Evolutionary conservation across 2,888 invertebrate genomes (phyloP).

Genomic region (Druceiella hillmani): DNA sequence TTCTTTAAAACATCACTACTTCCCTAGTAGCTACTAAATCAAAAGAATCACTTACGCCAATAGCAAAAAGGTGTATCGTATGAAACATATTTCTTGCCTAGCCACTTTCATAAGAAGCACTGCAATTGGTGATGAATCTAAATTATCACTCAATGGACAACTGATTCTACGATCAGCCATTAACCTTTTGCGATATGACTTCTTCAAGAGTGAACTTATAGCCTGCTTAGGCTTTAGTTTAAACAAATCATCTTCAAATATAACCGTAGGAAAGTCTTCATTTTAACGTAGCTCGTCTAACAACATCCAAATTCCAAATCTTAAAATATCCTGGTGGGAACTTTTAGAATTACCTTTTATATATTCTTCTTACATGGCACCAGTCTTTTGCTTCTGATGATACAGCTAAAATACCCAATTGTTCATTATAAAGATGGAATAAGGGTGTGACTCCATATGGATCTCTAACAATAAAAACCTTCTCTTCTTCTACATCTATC

Average conservation of each 20-base stretch:
- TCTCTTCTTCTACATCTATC: slow-evolving; percentile 61
- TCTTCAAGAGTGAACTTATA: slow-evolving; percentile 57
- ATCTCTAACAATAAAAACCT: slow-evolving; percentile 67
- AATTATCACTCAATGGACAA: slow-evolving; percentile 78
- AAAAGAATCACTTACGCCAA: slow-evolving; percentile 86
- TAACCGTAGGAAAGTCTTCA: slow-evolving; percentile 49
- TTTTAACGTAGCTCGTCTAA: slow-evolving; percentile 57
- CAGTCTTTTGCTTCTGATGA: slow-evolving; percentile 66
- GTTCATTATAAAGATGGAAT: slow-evolving; percentile 54
- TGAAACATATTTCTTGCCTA: slow-evolving; percentile 59
- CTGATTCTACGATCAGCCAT: slow-evolving; percentile 84
- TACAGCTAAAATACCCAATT: slow-evolving; percentile 55
- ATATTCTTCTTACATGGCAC: slow-evolving; percentile 35
- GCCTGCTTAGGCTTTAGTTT: slow-evolving; percentile 51
- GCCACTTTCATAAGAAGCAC: slow-evolving; percentile 64
- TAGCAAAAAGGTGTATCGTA: slow-evolving; percentile 80
- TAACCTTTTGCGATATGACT: slow-evolving; percentile 73
- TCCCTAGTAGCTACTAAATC: slow-evolving; percentile 81
- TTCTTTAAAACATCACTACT: slow-evolving; percentile 76
- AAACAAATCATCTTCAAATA: slow-evolving; percentile 36
- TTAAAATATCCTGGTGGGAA: slow-evolving; percentile 73
- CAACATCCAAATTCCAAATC: slow-evolving; percentile 59
- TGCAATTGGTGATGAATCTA: slow-evolving; percentile 82
- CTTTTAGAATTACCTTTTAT: too few species aligned
- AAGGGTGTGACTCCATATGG: slow-evolving; percentile 76